Evolutionary conservation across 2,888 invertebrate genomes (phyloP).

Genomic region (Lottia gigantea): DNA sequence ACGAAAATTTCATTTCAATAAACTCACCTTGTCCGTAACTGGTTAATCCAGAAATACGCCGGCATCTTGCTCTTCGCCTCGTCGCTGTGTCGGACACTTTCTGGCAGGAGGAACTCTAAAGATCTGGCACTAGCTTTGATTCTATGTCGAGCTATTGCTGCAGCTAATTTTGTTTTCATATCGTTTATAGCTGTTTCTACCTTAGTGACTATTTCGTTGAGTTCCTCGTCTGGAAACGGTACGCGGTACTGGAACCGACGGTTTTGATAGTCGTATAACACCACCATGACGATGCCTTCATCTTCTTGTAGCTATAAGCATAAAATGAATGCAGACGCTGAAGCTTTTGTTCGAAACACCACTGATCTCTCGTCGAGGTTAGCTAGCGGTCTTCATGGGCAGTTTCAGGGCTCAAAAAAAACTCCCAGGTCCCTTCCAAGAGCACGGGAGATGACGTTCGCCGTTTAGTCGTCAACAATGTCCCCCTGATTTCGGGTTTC

Average conservation of each 20-base stretch:
- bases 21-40: conserved; percentile 54
- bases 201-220: conserved; percentile 40
- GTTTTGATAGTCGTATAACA: conserved; percentile 62
- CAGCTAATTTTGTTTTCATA: conserved; percentile 58
- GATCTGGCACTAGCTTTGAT: conserved; percentile 58
- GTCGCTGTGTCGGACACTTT: conserved; percentile 56
- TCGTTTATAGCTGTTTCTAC: conserved; percentile 60
- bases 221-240: conserved; percentile 39
- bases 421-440: too few species aligned
- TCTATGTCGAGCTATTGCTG: conserved; percentile 62
- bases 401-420: too few species aligned
- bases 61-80: conserved; percentile 51
- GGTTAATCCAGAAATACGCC: conserved; percentile 63
- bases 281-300: conserved; percentile 54
- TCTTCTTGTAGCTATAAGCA: conserved; percentile 51
- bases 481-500: too few species aligned
- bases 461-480: too few species aligned
- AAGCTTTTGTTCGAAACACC: too few species aligned
- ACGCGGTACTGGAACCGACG: conserved; percentile 62
- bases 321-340: not conserved
- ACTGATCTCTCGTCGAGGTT: too few species aligned
- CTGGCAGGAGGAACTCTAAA: conserved; percentile 61
- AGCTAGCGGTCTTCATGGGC: too few species aligned
- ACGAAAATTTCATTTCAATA: too few species aligned
- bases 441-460: too few species aligned